Base-by-base conservation (phyloP, 2,888 invertebrate species). In the Ariolimax columbianus region DNA sequence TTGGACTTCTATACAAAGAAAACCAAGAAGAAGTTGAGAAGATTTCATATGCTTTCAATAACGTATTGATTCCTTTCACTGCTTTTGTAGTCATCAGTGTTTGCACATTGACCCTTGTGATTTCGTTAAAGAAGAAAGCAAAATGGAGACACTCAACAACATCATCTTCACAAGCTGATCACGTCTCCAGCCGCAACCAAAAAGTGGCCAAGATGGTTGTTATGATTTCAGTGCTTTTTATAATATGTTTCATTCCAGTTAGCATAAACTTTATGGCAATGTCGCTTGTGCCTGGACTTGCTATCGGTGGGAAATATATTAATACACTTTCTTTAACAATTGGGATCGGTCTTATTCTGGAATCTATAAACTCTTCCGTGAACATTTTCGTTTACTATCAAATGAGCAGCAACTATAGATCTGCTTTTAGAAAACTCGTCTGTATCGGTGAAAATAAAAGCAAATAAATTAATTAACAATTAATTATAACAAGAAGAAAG, bases 181-280 rank as follows among this genome's bases (percentile, higher is more conserved):
- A 51, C 30, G 51, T 75, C 23, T 30, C 75, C 14, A 75, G 19
- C 19, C 75, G 51, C 19, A 33, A 75, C 4, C 47, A n/a, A 7
- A 75, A 75, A 75, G 75, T 47, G 23, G 75, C 75, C 23, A 75
- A 75, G 51, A 75, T 75, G 75, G 75, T 75, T 2, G 36, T 75
- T 30, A 51, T 33, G 1, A 75, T 75, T 30, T 75, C 75, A 1
- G 51, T 33, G 30, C 30, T 75, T 30, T 75, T 75, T 33, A 75
- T 75, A 19, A 40, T 30, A 38, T 75, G 75, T 30, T 75, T 75
- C 30, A 75, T 40, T 40, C 75, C 75, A 17, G 51, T 75, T 11
- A 51, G 75, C 30, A 51, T 51, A 9, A 75, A 47, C 33, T 47
- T 75, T 33, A 75, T 75, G 33, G 47, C 75, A 2, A 51, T 75